phyloP scores from a whole-genome alignment of 2,113 vertebrate genomes.

The Cheilinus undulatus region DNA sequence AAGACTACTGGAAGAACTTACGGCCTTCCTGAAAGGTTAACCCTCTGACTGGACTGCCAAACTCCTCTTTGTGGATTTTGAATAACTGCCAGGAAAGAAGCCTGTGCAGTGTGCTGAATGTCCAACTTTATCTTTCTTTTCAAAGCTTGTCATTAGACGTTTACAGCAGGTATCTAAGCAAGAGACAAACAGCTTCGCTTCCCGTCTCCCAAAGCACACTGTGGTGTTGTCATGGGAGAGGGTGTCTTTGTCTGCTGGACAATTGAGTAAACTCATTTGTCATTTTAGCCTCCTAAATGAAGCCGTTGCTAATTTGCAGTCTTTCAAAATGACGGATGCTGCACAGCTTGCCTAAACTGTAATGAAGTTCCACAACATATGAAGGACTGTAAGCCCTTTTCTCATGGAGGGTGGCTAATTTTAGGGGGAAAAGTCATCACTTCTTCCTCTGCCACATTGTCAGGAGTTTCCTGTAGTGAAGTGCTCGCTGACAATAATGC shows the following conservation, averaged over 20 bases:
- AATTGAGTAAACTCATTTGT: conserved; percentile 77
- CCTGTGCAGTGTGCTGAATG: conserved; percentile 12
- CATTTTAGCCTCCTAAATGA: conserved; percentile 72
- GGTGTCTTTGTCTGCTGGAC: conserved; percentile 69
- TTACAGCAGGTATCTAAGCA: conserved; percentile 70
- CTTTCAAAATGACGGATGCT: conserved; percentile 65
- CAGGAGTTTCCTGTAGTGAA: conserved; percentile 39
- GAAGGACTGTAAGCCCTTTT: too few relatives aligned
- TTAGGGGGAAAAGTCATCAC: not conserved
- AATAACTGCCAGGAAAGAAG: conserved; percentile 57
- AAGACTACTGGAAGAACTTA: conserved; percentile 56
- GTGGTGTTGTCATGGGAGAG: conserved; percentile 68
- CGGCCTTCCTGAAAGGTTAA: conserved; percentile 64
- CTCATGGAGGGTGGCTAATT: not conserved
- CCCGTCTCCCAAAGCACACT: conserved; percentile 51
- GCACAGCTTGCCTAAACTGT: conserved; percentile 48
- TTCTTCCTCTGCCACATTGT: conserved; percentile 3
- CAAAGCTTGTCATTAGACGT: conserved; percentile 61
- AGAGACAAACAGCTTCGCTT: conserved; percentile 69
- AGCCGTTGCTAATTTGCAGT: conserved; percentile 65
- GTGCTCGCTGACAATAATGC: conserved; percentile 45
- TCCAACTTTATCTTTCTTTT: not conserved
- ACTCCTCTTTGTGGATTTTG: conserved; percentile 32
- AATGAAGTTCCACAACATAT: conserved; percentile 10
- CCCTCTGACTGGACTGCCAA: conserved; percentile 50